Base-by-base conservation (phyloP, 1,140 invertebrate genomes). In the Drosophila lacertosa region DNA sequence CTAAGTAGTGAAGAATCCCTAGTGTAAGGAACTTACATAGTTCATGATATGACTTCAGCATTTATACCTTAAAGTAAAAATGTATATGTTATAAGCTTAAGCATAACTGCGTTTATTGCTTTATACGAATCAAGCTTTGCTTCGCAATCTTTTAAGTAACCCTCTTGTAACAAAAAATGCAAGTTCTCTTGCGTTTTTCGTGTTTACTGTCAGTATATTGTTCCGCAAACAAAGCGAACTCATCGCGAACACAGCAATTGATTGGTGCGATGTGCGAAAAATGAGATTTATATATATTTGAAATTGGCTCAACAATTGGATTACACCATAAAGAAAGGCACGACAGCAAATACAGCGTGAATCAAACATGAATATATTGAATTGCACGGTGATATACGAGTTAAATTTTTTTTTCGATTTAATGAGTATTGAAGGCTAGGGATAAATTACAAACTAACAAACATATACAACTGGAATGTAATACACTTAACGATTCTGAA, bases 381-480 rank as follows among this genome's bases (percentile, higher is more conserved):
- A 47, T 74, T 65, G 15, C 32, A 63, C 51, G 65, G 13, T 39
- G 24, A 57, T 15, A 47, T 62, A 73, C 39, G 55, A 44, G 24
- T 62, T 57, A 26, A 20, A 13, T 16, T 35, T 60, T 51, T 16
- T 35, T 60, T 51, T 50, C 45, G 51, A 37, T 66, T 63, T 62
- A 64, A 51, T 81, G 81, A 84, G 81, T 86, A 81, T 84, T 86
- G 42, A 51, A 40, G 59, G 51, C 73, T 81, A 77, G 9, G 16
- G 20, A 16, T 51, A 67, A 64, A 35, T 53, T 81, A 84, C 42
- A 48, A 54, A 66, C 68, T 81, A 81, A 68, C 57, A 69, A 64
- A 55, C 51, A 77, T 77, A 67, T 63, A 81, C 75, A 77, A 77
- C 40, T 88, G 81, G 81, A 86, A 86, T 86, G 81, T 65, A 70